Conservation (phyloP, 92 coral and sea anemone genomes). For the Bergia sp. region DNA sequence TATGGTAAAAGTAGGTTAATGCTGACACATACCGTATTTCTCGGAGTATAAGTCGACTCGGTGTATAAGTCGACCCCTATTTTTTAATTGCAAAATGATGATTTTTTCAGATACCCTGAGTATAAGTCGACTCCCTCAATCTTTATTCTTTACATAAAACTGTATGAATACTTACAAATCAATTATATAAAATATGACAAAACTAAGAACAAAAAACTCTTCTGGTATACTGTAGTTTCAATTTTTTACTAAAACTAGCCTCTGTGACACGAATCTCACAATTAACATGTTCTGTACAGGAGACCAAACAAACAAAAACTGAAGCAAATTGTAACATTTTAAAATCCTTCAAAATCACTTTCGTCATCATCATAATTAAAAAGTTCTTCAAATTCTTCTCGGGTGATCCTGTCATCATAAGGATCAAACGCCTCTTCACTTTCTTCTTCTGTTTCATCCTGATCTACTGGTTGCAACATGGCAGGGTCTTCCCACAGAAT, state of each 20-base stretch:
- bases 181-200: conserved; percentile 15
- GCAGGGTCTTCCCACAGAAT: conserved; percentile 18
- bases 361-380: conserved; percentile 5
- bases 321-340: neutral
- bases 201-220: conserved; percentile 34
- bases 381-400: neutral
- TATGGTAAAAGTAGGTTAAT: too few relatives aligned
- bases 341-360: conserved; percentile 32
- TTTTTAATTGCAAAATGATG: neutral
- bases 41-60: conserved; percentile 11
- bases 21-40: neutral
- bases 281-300: conserved; percentile 29
- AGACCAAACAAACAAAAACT: conserved; percentile 18
- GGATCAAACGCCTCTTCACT: conserved; percentile 14
- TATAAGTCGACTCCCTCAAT: conserved; percentile 16
- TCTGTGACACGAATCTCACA: conserved; percentile 28
- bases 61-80: neutral
- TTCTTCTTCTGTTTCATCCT: conserved; percentile 15
- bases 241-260: conserved; percentile 27
- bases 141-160: conserved; percentile 13
- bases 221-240: neutral
- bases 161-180: conserved; percentile 21
- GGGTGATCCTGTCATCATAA: conserved; percentile 15
- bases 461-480: conserved; percentile 4
- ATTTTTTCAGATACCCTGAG: conserved; percentile 20